A percentile compares a stretch with the other conserved stretches of the same genome.
Evolutionary conservation across 92 coral and sea anemone species (phyloP).

Genomic region (Anthopleura xanthogrammica): DNA sequence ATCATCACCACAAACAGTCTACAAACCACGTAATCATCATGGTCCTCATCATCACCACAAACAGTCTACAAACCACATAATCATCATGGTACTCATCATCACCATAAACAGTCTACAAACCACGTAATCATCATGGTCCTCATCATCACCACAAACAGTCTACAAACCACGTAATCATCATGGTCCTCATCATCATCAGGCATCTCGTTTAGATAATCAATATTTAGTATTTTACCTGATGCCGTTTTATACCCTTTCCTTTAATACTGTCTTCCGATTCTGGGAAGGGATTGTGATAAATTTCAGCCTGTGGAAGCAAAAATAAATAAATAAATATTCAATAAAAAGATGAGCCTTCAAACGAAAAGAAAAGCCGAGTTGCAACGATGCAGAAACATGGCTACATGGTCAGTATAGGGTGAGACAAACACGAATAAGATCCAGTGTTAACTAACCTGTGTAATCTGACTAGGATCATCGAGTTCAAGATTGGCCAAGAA

Average conservation of each 20-base stretch:
- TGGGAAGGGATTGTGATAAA: slow-evolving; percentile 72
- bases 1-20: too few relatives aligned
- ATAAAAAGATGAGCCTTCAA: background rate
- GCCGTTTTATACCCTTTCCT: slow-evolving; percentile 78
- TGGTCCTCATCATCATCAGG: background rate
- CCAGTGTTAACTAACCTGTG: slow-evolving; percentile 61
- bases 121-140: background rate
- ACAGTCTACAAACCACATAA: too few relatives aligned
- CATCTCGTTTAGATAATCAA: background rate
- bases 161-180: background rate
- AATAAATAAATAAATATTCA: background rate
- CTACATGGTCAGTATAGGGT: too few relatives aligned
- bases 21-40: too few relatives aligned
- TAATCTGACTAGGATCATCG: slow-evolving; percentile 92
- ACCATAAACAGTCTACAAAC: background rate
- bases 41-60: too few relatives aligned
- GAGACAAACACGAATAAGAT: background rate
- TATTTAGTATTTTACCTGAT: slow-evolving; percentile 58
- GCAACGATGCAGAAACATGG: too few relatives aligned
- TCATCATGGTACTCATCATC: background rate
- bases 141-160: background rate
- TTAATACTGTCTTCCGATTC: slow-evolving; percentile 48
- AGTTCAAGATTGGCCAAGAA: slow-evolving; percentile 88
- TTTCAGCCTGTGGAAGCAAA: slow-evolving; percentile 61
- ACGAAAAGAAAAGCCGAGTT: too few relatives aligned